A percentile compares a stretch with the other conserved stretches of the same genome.
These are phyloP conservation scores for Lacerta viridis DNA, from an alignment of 2,797 vertebrate species.

Conservation along the genomic window DNA sequence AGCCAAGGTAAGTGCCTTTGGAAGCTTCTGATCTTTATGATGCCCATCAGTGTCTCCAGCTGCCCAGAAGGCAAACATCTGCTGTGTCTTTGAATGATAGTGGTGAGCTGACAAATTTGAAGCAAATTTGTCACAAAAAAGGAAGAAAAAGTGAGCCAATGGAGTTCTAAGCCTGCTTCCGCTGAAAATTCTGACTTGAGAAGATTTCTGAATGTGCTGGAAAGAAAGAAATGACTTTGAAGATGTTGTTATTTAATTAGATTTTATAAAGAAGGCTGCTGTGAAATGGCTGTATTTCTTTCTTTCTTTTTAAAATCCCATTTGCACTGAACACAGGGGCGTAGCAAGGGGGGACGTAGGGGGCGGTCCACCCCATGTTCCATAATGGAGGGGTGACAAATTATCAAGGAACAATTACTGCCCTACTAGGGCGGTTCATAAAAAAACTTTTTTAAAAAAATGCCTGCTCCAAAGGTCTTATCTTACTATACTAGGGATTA, in stretches of 20 bases:
- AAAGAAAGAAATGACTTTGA: too few relatives aligned
- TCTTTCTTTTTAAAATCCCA: not conserved
- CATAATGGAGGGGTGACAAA: too few relatives aligned
- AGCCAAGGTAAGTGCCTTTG: not conserved
- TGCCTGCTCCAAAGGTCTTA: too few relatives aligned
- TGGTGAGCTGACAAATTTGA: not conserved
- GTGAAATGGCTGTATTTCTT: not conserved
- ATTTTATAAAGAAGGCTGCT: not conserved
- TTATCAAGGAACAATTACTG: too few relatives aligned
- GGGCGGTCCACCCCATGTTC: too few relatives aligned
- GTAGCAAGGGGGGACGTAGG: too few relatives aligned
- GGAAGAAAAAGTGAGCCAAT: not conserved
- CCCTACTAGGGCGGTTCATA: too few relatives aligned
- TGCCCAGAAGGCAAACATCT: not conserved
- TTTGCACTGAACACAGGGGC: not conserved
- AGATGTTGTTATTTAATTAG: too few relatives aligned
- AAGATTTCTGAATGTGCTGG: not conserved
- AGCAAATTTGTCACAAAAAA: not conserved
- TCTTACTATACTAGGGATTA: too few relatives aligned
- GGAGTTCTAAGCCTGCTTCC: not conserved
- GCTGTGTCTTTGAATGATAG: not conserved
- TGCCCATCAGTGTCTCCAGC: not conserved
- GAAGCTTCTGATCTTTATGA: not conserved
- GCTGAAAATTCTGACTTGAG: not conserved
- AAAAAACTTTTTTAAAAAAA: too few relatives aligned